Evolutionary conservation across 2,113 vertebrate species (phyloP).

Genomic region (Gracilinanus agilis): DNA sequence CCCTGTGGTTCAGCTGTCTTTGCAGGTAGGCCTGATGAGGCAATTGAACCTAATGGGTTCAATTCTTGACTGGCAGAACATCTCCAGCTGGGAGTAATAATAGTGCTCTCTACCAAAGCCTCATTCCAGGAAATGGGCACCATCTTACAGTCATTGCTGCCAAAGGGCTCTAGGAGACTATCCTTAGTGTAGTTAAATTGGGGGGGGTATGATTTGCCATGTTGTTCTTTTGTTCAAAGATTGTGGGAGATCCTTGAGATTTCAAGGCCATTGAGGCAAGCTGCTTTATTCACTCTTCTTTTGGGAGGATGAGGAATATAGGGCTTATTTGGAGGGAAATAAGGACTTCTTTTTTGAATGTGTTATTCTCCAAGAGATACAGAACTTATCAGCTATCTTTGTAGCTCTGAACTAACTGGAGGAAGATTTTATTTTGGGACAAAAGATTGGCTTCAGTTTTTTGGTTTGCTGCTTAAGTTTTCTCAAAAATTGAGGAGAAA

Average conservation of each 20-base stretch:
- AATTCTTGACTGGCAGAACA: not conserved
- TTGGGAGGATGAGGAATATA: not conserved
- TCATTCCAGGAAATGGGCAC: not conserved
- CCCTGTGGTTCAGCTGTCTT: not conserved
- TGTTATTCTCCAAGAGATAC: not conserved
- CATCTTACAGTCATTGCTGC: not conserved
- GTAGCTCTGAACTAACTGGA: not conserved
- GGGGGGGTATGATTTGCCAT: not conserved
- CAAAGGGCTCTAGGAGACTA: too few species aligned
- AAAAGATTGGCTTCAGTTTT: not conserved
- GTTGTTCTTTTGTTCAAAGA: not conserved
- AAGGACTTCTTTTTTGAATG: not conserved
- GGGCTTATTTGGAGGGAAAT: not conserved
- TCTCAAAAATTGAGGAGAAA: not conserved
- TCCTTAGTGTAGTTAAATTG: not conserved
- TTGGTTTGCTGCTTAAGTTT: not conserved
- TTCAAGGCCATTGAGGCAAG: not conserved
- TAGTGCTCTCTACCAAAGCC: not conserved
- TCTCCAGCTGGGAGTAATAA: not conserved
- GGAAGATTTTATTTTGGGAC: rapidly evolving
- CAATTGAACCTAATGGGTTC: not conserved
- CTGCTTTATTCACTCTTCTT: not conserved
- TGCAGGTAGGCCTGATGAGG: not conserved
- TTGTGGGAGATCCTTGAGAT: not conserved
- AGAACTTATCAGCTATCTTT: not conserved